Percentiles rank a stretch among this genome's conserved stretches.
Conservation (phyloP, 1,140 invertebrate species). For the Drosophila lacteicornis region DNA sequence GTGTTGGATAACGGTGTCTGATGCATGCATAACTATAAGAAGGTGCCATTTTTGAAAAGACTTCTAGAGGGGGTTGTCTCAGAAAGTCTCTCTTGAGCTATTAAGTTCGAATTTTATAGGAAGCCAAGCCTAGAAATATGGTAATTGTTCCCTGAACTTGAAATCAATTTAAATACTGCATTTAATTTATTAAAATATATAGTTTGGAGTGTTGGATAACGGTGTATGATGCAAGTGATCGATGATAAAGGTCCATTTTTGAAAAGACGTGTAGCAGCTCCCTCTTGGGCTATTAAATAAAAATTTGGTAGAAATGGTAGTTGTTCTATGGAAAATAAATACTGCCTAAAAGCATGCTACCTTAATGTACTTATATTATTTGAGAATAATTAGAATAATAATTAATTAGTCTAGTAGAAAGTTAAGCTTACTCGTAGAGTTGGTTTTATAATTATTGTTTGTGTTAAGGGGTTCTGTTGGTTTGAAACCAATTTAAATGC, state of each 20-base stretch:
- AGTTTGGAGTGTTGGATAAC: slow-evolving; percentile 47
- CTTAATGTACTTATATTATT: too few relatives aligned
- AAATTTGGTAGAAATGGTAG: background rate
- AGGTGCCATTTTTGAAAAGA: background rate
- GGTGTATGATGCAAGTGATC: slow-evolving; percentile 17
- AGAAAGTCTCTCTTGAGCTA: background rate
- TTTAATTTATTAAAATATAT: slow-evolving; percentile 79
- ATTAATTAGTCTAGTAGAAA: too few relatives aligned
- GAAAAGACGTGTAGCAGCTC: too few relatives aligned
- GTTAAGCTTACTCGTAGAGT: too few relatives aligned
- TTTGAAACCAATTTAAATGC: too few relatives aligned
- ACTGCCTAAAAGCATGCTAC: background rate
- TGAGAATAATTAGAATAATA: too few relatives aligned
- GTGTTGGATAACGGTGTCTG: slow-evolving; percentile 27
- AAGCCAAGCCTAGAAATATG: too few relatives aligned
- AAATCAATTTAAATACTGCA: slow-evolving; percentile 6
- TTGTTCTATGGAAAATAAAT: background rate
- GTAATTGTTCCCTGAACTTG: background rate
- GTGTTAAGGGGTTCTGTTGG: too few relatives aligned
- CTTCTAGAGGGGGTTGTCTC: too few relatives aligned
- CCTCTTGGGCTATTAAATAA: background rate
- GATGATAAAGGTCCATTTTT: background rate
- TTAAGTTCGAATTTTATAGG: background rate
- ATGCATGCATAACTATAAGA: slow-evolving; percentile 20
- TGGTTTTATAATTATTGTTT: too few relatives aligned